phyloP scores from a whole-genome alignment of 2,113 vertebrate genomes.

The Coptodon rendalli region DNA sequence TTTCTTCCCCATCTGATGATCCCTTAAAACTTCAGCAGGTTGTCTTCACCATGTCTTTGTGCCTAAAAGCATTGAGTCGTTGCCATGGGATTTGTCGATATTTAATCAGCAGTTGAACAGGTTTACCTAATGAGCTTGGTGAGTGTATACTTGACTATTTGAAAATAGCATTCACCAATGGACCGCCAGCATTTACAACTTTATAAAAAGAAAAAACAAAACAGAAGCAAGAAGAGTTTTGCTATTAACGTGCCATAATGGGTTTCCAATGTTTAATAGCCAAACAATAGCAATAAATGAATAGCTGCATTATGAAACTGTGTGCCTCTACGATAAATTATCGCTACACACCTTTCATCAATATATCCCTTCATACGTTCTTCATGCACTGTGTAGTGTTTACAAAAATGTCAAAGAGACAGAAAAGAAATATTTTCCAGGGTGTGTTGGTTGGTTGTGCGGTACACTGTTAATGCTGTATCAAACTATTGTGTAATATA shows the following conservation, averaged over 20 bases:
- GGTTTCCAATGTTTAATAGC: background rate
- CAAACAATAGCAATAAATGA: background rate
- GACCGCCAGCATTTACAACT: background rate
- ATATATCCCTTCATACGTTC: background rate
- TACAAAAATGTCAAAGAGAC: background rate
- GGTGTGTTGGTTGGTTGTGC: background rate
- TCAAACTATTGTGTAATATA: background rate
- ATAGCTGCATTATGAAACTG: background rate
- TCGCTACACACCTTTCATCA: background rate
- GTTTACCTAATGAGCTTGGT: background rate
- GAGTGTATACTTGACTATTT: background rate
- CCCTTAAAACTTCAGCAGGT: background rate
- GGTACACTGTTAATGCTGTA: background rate
- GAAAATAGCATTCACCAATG: background rate
- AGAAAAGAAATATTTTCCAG: background rate
- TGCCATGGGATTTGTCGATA: background rate
- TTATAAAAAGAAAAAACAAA: background rate
- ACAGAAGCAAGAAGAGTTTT: background rate
- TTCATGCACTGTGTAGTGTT: background rate
- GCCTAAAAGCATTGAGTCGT: rapidly evolving
- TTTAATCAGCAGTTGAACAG: background rate
- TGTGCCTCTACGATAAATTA: background rate
- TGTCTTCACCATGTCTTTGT: background rate
- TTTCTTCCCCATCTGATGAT: background rate
- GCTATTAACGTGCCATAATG: background rate